Conservation (phyloP, 2,888 invertebrate species). For the Sericinus montela region DNA sequence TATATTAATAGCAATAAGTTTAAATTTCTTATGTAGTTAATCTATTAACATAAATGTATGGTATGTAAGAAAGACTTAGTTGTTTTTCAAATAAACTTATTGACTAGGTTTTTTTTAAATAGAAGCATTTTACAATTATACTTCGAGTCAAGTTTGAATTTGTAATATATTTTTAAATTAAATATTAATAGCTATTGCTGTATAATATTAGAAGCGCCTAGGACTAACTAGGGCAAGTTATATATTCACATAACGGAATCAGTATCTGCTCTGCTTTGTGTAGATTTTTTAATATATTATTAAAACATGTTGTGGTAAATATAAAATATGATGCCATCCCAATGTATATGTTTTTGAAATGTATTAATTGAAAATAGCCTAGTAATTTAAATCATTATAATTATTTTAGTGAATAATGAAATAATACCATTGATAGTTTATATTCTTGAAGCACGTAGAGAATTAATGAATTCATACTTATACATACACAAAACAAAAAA, state of each 20-base stretch:
- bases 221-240: no score
- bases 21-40: slow-evolving; percentile 9
- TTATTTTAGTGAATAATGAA: slow-evolving; percentile 3
- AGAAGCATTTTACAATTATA: slow-evolving; percentile 40
- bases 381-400: neutral
- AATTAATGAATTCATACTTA: neutral
- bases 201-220: no score
- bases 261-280: no score
- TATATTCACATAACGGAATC: no score
- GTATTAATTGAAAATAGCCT: neutral
- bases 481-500: no score
- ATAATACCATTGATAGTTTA: neutral
- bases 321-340: slow-evolving; percentile 10
- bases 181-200: no score
- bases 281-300: no score
- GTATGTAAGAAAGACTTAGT: slow-evolving; percentile 20
- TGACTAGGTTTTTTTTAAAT: slow-evolving; percentile 53
- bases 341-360: slow-evolving; percentile 21
- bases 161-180: no score
- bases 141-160: no score
- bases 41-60: slow-evolving; percentile 12
- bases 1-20: slow-evolving; percentile 19
- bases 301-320: no score
- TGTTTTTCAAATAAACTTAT: slow-evolving; percentile 50
- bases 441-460: neutral